Conservation (phyloP, 2,888 invertebrate genomes). For the Megaustenia siamemsis region DNA sequence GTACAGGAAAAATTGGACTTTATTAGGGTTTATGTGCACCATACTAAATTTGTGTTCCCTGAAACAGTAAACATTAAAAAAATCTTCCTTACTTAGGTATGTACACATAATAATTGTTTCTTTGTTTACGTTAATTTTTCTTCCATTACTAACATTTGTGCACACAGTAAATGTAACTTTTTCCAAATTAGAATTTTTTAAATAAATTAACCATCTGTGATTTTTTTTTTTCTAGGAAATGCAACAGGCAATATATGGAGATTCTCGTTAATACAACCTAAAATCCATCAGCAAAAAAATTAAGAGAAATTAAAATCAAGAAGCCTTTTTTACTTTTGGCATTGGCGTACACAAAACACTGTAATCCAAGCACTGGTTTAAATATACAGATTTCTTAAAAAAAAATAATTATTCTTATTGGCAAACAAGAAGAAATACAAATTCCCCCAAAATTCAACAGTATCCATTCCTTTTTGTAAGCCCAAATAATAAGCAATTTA, state of each 20-base stretch:
- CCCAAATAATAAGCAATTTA: not conserved
- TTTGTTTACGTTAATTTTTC: no score
- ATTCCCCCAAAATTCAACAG: not conserved
- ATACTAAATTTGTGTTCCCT: no score
- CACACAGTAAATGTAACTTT: no score
- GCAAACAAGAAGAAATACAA: not conserved
- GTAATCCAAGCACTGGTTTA: constrained; percentile 2
- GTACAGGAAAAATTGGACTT: no score
- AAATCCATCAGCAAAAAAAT: not conserved
- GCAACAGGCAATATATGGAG: not conserved
- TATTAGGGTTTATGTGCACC: no score
- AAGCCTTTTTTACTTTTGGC: not conserved
- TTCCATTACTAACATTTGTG: no score
- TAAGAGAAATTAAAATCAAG: not conserved
- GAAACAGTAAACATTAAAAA: no score
- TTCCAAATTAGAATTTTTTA: no score
- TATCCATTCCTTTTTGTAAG: not conserved
- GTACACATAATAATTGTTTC: no score
- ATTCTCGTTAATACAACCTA: not conserved
- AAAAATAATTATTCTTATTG: not conserved
- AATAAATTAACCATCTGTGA: no score
- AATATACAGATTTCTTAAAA: not conserved
- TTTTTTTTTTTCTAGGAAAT: no score
- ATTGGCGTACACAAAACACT: not conserved
- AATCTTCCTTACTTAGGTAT: no score